Percentiles rank a stretch among this genome's conserved stretches.
These are phyloP conservation scores for Megamerina dolium DNA, from an alignment of 2,888 invertebrate species.

Conservation along the genomic window DNA sequence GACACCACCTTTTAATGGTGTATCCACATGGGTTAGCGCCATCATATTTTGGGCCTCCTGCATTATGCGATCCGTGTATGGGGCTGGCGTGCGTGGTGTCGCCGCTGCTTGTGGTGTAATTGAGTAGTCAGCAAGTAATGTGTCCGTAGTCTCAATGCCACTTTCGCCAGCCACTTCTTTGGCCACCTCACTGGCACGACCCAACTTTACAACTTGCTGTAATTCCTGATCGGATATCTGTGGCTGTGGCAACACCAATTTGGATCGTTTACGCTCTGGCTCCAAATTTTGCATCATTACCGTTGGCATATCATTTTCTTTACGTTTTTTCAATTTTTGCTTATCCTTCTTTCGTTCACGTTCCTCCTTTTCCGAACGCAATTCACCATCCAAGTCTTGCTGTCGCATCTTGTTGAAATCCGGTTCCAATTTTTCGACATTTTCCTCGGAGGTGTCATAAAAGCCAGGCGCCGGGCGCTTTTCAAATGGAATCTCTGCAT, in stretches of 20 bases:
- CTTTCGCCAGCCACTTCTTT: constrained; percentile 79
- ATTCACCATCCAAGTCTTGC: constrained; percentile 88
- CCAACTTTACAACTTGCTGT: constrained; percentile 88
- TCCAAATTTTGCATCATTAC: constrained; percentile 83
- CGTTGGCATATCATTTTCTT: constrained; percentile 91
- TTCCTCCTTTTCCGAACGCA: constrained; percentile 86
- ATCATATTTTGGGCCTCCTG: constrained; percentile 98
- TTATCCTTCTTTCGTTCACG: constrained; percentile 92
- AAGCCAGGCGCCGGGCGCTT: constrained; percentile 89
- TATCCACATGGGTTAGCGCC: constrained; percentile 96
- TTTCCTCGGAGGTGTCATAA: constrained; percentile 88
- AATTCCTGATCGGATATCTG: constrained; percentile 92
- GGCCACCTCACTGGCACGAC: constrained; percentile 83
- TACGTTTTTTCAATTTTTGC: constrained; percentile 87
- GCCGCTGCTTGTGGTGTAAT: constrained; percentile 65
- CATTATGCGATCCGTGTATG: constrained; percentile 72
- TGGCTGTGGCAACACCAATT: constrained; percentile 91
- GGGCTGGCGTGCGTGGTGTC: constrained; percentile 82
- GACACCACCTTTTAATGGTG: constrained; percentile 90
- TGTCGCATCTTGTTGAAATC: constrained; percentile 86
- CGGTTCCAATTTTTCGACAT: constrained; percentile 79
- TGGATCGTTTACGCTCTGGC: constrained; percentile 87
- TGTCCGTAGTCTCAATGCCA: constrained; percentile 73
- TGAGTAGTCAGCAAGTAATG: constrained; percentile 86
- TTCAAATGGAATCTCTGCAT: constrained; percentile 95